Evolutionary conservation across 2,113 vertebrate genomes (phyloP).

Genomic region (Prolemur simus): DNA sequence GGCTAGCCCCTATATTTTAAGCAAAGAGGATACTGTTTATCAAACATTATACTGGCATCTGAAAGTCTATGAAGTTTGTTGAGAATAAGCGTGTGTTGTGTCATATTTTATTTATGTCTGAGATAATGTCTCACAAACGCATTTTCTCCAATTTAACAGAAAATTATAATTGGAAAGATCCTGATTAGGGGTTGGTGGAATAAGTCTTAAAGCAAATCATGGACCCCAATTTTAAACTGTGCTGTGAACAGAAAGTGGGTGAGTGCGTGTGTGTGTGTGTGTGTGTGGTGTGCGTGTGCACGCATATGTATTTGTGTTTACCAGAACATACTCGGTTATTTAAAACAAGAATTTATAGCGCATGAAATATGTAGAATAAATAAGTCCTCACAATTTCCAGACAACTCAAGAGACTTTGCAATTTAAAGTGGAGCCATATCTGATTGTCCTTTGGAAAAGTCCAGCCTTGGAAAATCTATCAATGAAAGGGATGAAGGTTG

Average conservation of each 20-base stretch:
- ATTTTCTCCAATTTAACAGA: background rate
- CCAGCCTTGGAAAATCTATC: background rate
- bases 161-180: background rate
- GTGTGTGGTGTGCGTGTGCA: background rate
- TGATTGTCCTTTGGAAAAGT: background rate
- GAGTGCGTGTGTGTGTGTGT: background rate
- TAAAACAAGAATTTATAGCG: background rate
- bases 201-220: background rate
- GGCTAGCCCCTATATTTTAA: slow-evolving; percentile 2
- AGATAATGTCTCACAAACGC: slow-evolving; percentile 5
- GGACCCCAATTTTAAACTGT: background rate
- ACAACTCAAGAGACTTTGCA: background rate
- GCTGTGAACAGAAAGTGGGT: background rate
- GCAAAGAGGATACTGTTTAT: background rate
- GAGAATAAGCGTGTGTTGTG: background rate
- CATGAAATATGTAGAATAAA: background rate
- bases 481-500: background rate
- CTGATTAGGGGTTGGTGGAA: background rate
- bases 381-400: background rate
- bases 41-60: background rate
- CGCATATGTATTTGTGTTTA: background rate
- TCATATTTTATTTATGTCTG: background rate
- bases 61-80: background rate
- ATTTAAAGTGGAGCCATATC: background rate
- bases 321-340: background rate